Conservation (phyloP, 2,888 invertebrate species). For the Ochlodes sylvanus region DNA sequence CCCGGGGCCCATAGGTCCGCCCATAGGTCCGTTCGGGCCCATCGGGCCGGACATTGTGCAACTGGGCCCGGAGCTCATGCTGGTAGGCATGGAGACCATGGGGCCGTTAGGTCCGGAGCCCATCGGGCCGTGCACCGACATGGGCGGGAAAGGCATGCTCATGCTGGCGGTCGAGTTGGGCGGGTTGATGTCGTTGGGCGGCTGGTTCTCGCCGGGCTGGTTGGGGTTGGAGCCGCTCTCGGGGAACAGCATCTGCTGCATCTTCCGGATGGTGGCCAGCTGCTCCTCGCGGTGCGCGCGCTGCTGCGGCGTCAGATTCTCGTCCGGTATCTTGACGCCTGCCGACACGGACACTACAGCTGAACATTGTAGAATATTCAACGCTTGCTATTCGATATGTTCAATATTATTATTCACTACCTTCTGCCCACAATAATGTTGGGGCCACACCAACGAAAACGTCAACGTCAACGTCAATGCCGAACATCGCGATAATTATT, state of each 20-base stretch:
- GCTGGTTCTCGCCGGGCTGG: conserved; percentile 65
- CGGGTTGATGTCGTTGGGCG: conserved; percentile 70
- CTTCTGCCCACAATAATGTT: too few species aligned
- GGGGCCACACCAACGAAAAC: too few species aligned
- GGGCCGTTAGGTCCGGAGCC: conserved; percentile 57
- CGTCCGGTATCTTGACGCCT: conserved; percentile 96
- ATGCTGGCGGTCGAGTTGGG: conserved; percentile 73
- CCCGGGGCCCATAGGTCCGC: conserved; percentile 62
- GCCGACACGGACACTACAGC: conserved; percentile 47
- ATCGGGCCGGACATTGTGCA: conserved; percentile 80
- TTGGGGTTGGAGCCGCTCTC: conserved; percentile 86
- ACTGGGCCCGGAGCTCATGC: conserved; percentile 74
- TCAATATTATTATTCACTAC: too few species aligned
- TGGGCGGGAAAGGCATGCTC: conserved; percentile 74
- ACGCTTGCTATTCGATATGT: not conserved
- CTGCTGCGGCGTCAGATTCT: conserved; percentile 98
- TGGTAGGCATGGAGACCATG: conserved; percentile 78
- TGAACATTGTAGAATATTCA: conserved; percentile 42
- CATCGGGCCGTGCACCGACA: conserved; percentile 69
- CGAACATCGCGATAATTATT: too few species aligned
- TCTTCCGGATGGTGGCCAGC: conserved; percentile 94
- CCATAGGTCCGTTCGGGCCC: conserved; percentile 66
- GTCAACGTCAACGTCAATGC: too few species aligned
- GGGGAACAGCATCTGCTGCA: conserved; percentile 96
- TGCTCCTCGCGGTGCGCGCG: conserved; percentile 97